Percentiles rank a stretch among this genome's conserved stretches.
Evolutionary conservation across 2,113 vertebrate species (phyloP).

Genomic region (Marmota monax): DNA sequence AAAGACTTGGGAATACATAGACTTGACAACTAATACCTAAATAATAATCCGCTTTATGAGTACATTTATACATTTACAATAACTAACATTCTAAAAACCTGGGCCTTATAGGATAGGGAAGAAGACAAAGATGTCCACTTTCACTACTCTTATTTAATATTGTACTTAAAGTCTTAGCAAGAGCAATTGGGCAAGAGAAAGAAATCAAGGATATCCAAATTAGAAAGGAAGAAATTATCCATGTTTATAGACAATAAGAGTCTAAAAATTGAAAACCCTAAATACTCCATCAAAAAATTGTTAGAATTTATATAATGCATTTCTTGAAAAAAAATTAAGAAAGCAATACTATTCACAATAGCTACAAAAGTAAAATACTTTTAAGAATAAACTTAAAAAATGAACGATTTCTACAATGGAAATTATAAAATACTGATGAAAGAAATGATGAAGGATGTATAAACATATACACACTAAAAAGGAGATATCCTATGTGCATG

Average conservation of each 20-base stretch:
- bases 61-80: constrained; percentile 11
- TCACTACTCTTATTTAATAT: background rate
- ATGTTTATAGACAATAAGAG: background rate
- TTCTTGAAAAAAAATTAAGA: background rate
- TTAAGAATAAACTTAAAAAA: background rate
- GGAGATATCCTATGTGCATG: background rate
- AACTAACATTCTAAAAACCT: background rate
- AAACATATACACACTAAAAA: background rate
- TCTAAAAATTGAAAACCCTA: background rate
- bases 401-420: background rate
- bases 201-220: background rate
- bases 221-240: background rate
- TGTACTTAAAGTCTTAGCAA: background rate
- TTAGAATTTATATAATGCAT: background rate
- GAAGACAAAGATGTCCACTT: background rate
- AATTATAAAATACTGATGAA: background rate
- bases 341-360: background rate
- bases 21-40: background rate
- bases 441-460: background rate
- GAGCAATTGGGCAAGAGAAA: background rate
- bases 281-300: background rate
- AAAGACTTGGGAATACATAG: background rate
- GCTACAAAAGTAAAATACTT: background rate
- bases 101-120: background rate
- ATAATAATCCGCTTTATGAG: constrained; percentile 26